A percentile compares a stretch with the other conserved stretches of the same genome.
Conservation (phyloP, 1,140 invertebrate genomes). For the Drosophila takahashii region DNA sequence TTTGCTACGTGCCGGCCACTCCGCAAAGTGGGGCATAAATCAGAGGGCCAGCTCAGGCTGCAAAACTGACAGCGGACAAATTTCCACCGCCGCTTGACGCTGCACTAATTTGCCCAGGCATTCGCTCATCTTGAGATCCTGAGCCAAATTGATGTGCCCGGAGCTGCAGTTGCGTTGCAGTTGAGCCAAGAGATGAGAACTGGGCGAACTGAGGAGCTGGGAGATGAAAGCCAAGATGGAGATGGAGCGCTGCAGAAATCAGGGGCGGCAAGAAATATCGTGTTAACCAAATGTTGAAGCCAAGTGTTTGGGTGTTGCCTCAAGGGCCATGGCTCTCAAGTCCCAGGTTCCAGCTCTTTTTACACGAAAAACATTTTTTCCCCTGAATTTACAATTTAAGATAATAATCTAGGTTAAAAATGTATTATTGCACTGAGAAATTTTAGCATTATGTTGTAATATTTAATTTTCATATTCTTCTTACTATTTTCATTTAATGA, state of each 20-base stretch:
- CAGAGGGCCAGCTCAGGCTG: conserved; percentile 64
- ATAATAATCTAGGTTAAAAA: background rate
- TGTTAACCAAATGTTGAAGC: conserved; percentile 79
- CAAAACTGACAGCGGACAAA: conserved; percentile 81
- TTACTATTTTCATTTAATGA: too few species aligned
- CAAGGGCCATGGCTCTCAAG: conserved; percentile 36
- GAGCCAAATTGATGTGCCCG: conserved; percentile 76
- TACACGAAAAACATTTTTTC: conserved; percentile 9
- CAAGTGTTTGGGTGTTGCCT: conserved; percentile 72
- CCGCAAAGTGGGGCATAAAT: conserved; percentile 70
- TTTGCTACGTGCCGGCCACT: conserved; percentile 61
- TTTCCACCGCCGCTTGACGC: conserved; percentile 73
- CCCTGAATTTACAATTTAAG: background rate
- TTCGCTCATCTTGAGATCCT: conserved; percentile 75
- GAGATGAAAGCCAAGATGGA: conserved; percentile 12
- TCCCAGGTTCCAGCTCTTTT: background rate
- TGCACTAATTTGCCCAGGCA: conserved; percentile 80
- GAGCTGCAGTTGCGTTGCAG: conserved; percentile 53
- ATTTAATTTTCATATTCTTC: background rate
- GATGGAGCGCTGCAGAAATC: conserved; percentile 49
- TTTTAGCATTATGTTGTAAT: background rate
- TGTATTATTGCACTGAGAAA: background rate
- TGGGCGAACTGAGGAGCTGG: background rate
- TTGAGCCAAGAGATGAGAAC: conserved; percentile 2
- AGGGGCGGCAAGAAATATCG: conserved; percentile 71